Conservation (phyloP, 2,113 vertebrate species). For the Plotosus lineatus region DNA sequence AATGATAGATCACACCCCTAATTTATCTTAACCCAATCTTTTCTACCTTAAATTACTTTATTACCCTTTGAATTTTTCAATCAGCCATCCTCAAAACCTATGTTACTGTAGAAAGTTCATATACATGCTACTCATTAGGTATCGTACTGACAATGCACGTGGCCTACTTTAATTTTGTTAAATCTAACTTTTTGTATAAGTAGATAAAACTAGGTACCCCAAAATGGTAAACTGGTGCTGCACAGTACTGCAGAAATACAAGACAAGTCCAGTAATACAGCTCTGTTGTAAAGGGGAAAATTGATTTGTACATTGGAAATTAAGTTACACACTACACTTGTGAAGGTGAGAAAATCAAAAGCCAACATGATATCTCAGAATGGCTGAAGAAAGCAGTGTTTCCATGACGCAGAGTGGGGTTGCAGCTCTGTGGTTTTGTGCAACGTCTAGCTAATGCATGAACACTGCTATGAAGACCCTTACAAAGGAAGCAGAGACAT, state of each 20-base stretch:
- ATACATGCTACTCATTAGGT: neutral
- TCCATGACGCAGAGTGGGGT: slow-evolving; percentile 37
- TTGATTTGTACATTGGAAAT: slow-evolving; percentile 15
- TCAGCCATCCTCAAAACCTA: neutral
- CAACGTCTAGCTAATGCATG: slow-evolving; percentile 44
- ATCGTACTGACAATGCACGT: neutral
- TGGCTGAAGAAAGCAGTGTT: slow-evolving; percentile 31
- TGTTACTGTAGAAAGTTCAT: neutral
- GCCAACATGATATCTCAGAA: neutral
- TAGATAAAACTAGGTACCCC: neutral
- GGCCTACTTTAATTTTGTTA: neutral
- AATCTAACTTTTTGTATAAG: neutral
- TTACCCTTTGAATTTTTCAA: neutral
- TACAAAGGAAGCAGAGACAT: slow-evolving; percentile 20
- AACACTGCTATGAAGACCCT: slow-evolving; percentile 32
- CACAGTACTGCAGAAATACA: neutral
- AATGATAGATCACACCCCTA: too few relatives aligned
- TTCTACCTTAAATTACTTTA: neutral
- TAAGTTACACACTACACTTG: neutral
- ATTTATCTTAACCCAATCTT: neutral
- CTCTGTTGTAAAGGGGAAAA: neutral
- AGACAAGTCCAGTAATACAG: neutral
- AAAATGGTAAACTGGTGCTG: neutral
- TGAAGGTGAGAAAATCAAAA: neutral
- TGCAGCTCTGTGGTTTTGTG: slow-evolving; percentile 49